Percentiles rank a stretch among this genome's conserved stretches.
phyloP scores from a whole-genome alignment of 2,888 invertebrate species.

The Tubiluchus corallicola region DNA sequence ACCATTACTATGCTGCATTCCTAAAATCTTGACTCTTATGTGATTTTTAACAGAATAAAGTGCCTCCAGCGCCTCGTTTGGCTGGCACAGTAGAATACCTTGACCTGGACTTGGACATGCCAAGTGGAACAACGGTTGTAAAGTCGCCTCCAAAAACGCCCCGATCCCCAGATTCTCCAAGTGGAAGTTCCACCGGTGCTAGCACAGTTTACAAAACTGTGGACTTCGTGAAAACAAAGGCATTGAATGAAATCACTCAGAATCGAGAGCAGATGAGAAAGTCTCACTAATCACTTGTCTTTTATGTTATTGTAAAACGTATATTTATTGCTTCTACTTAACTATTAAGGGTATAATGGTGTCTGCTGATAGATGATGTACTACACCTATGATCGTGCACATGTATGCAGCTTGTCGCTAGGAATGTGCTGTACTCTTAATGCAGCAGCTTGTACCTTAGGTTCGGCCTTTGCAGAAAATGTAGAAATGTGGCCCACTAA shows the following conservation, averaged over 20 bases:
- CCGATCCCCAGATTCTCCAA: not conserved
- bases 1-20: no score
- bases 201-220: conserved; percentile 67
- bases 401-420: no score
- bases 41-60: not conserved
- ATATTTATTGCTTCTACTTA: no score
- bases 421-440: no score
- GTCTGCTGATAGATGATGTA: no score
- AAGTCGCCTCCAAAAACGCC: conserved; percentile 11
- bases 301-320: no score
- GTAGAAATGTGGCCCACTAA: no score
- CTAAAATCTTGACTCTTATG: no score
- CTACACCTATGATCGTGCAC: no score
- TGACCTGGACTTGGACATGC: conserved; percentile 52
- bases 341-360: no score
- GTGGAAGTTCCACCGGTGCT: conserved; percentile 11
- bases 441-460: no score
- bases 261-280: not conserved
- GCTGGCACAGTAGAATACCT: conserved; percentile 48
- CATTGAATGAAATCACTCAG: conserved; percentile 53
- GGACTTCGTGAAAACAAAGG: conserved; percentile 81
- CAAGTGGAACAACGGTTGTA: not conserved
- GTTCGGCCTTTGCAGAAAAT: no score
- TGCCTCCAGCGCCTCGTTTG: not conserved
- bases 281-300: not conserved